Evolutionary conservation across 1,140 invertebrate genomes (phyloP).

Genomic region (Thalassaphorura encarpata): DNA sequence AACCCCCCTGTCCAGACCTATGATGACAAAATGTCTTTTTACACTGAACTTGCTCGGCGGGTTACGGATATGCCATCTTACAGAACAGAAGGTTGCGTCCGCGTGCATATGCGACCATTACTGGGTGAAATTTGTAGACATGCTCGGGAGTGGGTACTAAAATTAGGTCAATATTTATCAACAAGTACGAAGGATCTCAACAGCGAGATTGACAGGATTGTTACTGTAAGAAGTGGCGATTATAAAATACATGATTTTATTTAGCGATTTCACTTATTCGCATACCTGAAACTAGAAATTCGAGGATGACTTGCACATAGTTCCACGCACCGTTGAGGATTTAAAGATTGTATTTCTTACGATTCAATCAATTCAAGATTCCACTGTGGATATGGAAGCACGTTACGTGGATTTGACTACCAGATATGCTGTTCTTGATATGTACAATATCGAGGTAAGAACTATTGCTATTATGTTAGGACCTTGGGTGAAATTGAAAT

Average conservation of each 20-base stretch:
- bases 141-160: constrained; percentile 58
- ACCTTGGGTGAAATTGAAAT: neutral
- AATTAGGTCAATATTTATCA: constrained; percentile 51
- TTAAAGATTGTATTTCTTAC: constrained; percentile 75
- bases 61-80: constrained; percentile 41
- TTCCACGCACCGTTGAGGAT: constrained; percentile 61
- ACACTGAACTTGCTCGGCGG: constrained; percentile 62
- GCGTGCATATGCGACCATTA: constrained; percentile 55
- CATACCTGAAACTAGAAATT: constrained; percentile 34
- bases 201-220: constrained; percentile 16
- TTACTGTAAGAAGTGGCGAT: constrained; percentile 7
- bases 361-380: constrained; percentile 59
- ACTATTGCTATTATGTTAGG: neutral
- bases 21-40: constrained; percentile 74
- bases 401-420: constrained; percentile 15
- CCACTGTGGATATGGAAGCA: constrained; percentile 40
- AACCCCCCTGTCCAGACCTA: constrained; percentile 60
- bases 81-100: constrained; percentile 27
- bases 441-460: constrained; percentile 19
- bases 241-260: neutral
- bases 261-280: neutral
- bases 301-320: constrained; percentile 50
- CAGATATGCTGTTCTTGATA: constrained; percentile 15
- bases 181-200: constrained; percentile 42
- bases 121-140: constrained; percentile 52